Conservation (phyloP, 2,888 invertebrate genomes). For the Unio pictorum region DNA sequence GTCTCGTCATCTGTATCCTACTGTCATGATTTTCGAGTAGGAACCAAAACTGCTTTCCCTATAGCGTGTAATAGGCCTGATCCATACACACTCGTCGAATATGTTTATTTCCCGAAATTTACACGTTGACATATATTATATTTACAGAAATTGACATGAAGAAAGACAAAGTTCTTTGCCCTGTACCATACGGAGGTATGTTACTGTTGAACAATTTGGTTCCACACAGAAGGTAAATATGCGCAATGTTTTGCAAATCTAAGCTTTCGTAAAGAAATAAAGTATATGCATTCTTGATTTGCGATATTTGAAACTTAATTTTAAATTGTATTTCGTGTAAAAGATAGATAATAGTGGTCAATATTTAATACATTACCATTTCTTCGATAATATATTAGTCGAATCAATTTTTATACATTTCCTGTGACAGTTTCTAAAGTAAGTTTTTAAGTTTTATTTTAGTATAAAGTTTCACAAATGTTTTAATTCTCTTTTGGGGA, state of each 20-base stretch:
- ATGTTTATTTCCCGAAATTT: background rate
- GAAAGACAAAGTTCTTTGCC: slow-evolving; percentile 53
- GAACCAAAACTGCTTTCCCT: too few relatives aligned
- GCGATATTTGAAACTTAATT: too few relatives aligned
- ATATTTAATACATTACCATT: background rate
- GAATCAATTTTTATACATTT: background rate
- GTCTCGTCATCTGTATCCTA: too few relatives aligned
- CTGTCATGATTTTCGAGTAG: too few relatives aligned
- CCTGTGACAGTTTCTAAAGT: too few relatives aligned
- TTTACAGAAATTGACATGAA: slow-evolving; percentile 55
- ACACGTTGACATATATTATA: background rate
- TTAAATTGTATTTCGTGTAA: too few relatives aligned
- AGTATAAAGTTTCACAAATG: background rate
- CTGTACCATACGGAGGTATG: slow-evolving; percentile 66
- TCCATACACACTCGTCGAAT: too few relatives aligned
- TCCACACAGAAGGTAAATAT: slow-evolving; percentile 66
- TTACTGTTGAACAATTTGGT: slow-evolving; percentile 65
- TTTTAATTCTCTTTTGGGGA: background rate
- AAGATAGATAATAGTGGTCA: too few relatives aligned
- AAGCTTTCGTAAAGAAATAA: too few relatives aligned
- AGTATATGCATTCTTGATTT: too few relatives aligned
- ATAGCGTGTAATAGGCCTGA: too few relatives aligned
- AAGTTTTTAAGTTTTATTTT: background rate
- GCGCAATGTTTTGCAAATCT: too few relatives aligned
- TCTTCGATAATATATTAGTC: background rate